These are phyloP conservation scores for Cyphomyrus plagiostoma DNA, from an alignment of 2,113 vertebrate species.

Conservation along the genomic window DNA sequence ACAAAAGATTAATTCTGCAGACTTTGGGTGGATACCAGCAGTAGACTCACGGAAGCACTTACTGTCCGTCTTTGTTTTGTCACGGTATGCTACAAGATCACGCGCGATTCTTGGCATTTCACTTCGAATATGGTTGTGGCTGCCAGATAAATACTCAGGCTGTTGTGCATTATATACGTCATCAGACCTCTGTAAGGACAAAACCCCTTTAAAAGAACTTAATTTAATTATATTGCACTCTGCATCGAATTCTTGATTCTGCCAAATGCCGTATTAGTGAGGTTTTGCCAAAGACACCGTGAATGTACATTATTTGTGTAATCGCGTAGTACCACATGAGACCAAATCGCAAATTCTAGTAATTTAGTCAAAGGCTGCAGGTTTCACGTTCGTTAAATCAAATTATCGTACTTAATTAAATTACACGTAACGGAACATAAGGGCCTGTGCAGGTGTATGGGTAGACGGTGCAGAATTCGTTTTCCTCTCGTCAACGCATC, in stretches of 20 bases:
- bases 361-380: not conserved
- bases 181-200: not conserved
- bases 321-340: not conserved
- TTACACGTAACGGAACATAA: not conserved
- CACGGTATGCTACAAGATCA: not conserved
- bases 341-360: not conserved
- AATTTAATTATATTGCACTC: not conserved
- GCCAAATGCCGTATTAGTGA: not conserved
- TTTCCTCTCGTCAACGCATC: not conserved
- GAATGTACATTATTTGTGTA: not conserved
- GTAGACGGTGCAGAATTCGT: not conserved
- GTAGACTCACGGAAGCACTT: not conserved
- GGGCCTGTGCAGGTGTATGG: not conserved
- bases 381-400: not conserved
- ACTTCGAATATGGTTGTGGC: not conserved
- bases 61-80: not conserved
- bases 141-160: not conserved
- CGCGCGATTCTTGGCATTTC: not conserved
- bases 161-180: not conserved
- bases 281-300: not conserved
- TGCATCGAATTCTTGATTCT: not conserved
- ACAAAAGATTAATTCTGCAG: not conserved
- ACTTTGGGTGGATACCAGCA: not conserved
- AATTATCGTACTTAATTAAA: not conserved
- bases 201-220: not conserved